Conservation (phyloP, 2,113 vertebrate species). For the Xiphophorus couchianus region DNA sequence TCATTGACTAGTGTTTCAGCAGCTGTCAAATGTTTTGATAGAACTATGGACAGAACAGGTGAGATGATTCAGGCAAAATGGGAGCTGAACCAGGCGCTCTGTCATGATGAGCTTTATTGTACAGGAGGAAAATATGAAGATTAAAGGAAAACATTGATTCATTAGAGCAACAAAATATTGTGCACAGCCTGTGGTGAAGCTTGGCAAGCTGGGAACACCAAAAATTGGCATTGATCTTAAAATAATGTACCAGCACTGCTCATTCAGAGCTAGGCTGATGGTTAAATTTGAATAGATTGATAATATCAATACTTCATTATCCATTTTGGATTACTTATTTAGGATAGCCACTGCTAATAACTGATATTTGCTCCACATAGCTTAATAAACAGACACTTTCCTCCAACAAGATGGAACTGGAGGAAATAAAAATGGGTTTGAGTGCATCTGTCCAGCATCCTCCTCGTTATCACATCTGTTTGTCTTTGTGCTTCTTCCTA, state of each 20-base stretch:
- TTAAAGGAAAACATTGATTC: too few relatives aligned
- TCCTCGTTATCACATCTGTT: constrained; percentile 63
- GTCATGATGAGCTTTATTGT: not conserved
- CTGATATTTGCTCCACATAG: not conserved
- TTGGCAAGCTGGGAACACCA: not conserved
- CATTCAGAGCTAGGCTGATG: too few relatives aligned
- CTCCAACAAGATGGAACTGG: constrained; percentile 6
- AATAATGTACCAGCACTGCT: too few relatives aligned
- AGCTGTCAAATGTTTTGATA: not conserved
- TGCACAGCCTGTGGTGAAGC: not conserved
- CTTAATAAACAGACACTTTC: not conserved
- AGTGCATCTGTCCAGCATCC: constrained; percentile 49
- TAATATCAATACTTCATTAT: not conserved
- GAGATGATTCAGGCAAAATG: not conserved
- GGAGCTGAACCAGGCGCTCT: not conserved
- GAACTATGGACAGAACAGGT: not conserved
- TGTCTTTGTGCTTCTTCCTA: constrained; percentile 63
- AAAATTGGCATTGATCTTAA: not conserved
- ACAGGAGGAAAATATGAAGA: not conserved
- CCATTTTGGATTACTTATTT: not conserved
- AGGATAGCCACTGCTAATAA: not conserved
- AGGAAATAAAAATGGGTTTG: constrained; percentile 12
- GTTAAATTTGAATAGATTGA: not conserved
- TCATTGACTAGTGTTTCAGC: not conserved
- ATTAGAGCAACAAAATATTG: too few relatives aligned